phyloP scores from a whole-genome alignment of 2,797 vertebrate genomes.

The Tamandua tetradactyla region DNA sequence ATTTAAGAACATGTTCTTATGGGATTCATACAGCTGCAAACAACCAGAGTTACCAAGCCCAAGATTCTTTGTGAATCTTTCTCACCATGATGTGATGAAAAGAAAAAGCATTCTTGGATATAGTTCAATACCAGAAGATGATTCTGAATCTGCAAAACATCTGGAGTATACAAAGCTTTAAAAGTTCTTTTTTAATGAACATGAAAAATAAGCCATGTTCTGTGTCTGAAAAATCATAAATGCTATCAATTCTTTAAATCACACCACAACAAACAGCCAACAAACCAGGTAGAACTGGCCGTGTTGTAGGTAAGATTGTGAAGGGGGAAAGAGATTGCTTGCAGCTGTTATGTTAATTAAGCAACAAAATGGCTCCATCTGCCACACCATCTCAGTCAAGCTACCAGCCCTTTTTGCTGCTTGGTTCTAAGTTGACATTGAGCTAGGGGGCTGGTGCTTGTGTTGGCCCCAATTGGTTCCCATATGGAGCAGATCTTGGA shows the following conservation, averaged over 20 bases:
- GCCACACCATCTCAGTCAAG: not conserved
- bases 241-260: not conserved
- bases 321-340: not conserved
- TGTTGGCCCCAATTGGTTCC: not conserved
- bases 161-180: not conserved
- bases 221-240: not conserved
- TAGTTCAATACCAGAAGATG: not conserved
- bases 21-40: too few species aligned
- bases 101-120: not conserved
- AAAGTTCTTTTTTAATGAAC: not conserved
- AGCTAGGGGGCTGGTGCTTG: not conserved
- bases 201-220: not conserved
- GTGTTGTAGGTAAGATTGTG: not conserved
- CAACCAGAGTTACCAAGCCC: not conserved
- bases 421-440: not conserved
- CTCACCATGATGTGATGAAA: not conserved
- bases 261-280: not conserved
- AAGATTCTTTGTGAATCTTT: not conserved
- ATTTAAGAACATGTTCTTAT: too few species aligned
- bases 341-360: constrained; percentile 6
- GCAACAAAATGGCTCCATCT: not conserved
- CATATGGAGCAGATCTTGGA: not conserved
- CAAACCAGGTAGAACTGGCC: not conserved
- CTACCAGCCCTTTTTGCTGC: not conserved
- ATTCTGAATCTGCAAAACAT: constrained; percentile 33